phyloP scores from a whole-genome alignment of 2,113 vertebrate genomes.

The Arvicanthis niloticus region DNA sequence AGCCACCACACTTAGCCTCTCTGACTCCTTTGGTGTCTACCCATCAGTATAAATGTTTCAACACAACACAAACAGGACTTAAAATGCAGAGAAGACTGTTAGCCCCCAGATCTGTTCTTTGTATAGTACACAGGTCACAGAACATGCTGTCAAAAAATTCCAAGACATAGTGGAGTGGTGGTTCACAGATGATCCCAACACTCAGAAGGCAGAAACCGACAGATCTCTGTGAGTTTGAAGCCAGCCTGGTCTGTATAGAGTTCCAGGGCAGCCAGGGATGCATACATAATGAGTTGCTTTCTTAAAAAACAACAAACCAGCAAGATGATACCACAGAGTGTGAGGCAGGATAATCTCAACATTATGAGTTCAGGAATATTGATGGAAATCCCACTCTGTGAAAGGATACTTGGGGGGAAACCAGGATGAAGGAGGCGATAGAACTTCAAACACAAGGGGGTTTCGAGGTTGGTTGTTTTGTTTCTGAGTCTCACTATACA shows the following conservation, averaged over 20 bases:
- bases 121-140: not conserved
- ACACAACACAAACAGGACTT: not conserved
- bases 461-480: not conserved
- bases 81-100: not conserved
- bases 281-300: not conserved
- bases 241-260: not conserved
- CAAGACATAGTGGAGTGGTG: not conserved
- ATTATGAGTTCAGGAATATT: slow-evolving; percentile 2
- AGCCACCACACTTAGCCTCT: too few species aligned
- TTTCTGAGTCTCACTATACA: not conserved
- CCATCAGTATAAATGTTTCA: not conserved
- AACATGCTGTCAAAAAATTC: slow-evolving; percentile 1
- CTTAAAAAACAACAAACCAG: not conserved
- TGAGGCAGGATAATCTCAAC: not conserved
- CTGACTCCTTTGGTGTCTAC: not conserved
- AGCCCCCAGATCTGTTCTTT: not conserved
- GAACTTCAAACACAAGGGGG: not conserved
- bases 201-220: not conserved
- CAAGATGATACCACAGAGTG: not conserved
- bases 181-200: not conserved
- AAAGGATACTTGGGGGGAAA: not conserved
- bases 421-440: slow-evolving; percentile 3
- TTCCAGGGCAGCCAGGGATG: not conserved
- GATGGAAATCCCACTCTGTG: not conserved
- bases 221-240: not conserved